Conservation (phyloP, 2,888 invertebrate genomes). For the Drosophila anceps region DNA sequence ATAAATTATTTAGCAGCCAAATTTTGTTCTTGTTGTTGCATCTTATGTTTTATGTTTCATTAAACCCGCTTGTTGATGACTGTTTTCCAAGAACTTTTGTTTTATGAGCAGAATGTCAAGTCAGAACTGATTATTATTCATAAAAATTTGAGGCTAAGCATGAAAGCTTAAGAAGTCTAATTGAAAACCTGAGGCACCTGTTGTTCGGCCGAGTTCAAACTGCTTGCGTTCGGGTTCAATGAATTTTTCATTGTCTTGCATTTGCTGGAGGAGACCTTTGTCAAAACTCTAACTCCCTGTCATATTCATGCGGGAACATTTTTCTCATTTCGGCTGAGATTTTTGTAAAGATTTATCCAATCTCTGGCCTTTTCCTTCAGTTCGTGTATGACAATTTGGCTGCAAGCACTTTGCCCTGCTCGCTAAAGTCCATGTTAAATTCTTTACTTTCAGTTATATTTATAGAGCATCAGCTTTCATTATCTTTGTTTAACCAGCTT, state of each 20-base stretch:
- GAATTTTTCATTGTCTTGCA: background rate
- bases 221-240: background rate
- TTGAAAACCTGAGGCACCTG: slow-evolving; percentile 8
- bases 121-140: slow-evolving; percentile 8
- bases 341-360: background rate
- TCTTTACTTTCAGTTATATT: background rate
- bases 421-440: background rate
- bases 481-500: background rate
- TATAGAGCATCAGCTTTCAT: background rate
- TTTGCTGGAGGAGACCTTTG: background rate
- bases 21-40: background rate
- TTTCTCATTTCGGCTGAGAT: background rate
- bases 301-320: background rate
- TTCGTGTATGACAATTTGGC: background rate
- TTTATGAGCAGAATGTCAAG: background rate
- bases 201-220: background rate
- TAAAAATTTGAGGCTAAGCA: background rate
- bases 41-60: slow-evolving; percentile 1
- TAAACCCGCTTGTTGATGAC: background rate
- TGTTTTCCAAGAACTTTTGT: background rate
- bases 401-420: background rate
- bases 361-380: no score
- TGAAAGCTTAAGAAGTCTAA: background rate
- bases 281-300: background rate
- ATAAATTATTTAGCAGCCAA: slow-evolving; percentile 13